Conservation (phyloP, 2,888 invertebrate genomes). For the Mesorhabditis spiculigera region DNA sequence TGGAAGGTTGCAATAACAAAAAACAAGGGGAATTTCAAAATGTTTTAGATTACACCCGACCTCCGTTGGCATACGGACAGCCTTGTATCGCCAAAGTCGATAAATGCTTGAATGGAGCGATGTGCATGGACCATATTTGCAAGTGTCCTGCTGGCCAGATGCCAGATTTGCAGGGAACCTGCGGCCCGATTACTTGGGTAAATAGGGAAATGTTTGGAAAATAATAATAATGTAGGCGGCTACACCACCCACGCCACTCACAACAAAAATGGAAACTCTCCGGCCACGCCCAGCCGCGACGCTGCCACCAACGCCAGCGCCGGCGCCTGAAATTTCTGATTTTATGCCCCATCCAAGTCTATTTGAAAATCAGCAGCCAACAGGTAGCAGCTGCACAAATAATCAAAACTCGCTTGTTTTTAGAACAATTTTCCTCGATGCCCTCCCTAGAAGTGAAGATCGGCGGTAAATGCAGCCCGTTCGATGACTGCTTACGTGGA, state of each 20-base stretch:
- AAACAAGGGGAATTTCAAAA: too few relatives aligned
- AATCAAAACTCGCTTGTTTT: neutral
- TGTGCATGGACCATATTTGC: constrained; percentile 44
- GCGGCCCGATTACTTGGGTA: neutral
- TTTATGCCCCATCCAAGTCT: too few relatives aligned
- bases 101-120: constrained; percentile 37
- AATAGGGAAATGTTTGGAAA: too few relatives aligned
- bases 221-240: too few relatives aligned
- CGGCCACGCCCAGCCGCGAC: neutral
- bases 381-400: too few relatives aligned
- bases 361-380: too few relatives aligned
- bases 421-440: constrained; percentile 3
- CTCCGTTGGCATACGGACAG: constrained; percentile 33
- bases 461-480: constrained; percentile 20
- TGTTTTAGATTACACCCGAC: neutral
- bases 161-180: neutral
- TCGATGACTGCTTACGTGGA: constrained; percentile 38
- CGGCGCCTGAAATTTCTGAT: too few relatives aligned
- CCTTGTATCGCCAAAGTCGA: constrained; percentile 30
- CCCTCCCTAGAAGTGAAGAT: constrained; percentile 21
- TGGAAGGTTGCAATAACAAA: too few relatives aligned
- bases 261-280: neutral
- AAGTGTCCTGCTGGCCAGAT: constrained; percentile 28
- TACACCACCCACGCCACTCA: neutral
- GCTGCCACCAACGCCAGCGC: neutral